Conservation (phyloP, 2,113 vertebrate species). For the Pomatostomus ruficeps region DNA sequence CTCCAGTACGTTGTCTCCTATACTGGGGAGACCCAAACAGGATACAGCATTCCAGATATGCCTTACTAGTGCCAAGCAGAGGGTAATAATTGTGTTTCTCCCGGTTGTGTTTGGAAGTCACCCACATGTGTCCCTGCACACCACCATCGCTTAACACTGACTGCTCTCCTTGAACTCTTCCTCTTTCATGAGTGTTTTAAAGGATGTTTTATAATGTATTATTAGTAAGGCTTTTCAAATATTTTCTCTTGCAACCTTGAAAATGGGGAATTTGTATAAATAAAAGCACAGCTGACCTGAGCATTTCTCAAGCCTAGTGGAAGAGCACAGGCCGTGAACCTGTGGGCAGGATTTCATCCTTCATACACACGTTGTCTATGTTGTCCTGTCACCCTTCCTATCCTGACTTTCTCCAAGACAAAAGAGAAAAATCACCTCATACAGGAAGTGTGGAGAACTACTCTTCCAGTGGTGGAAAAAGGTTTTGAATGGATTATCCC, state of each 20-base stretch:
- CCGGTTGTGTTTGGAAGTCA: not conserved
- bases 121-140: accelerated
- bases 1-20: accelerated
- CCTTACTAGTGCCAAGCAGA: not conserved
- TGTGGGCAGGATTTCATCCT: not conserved
- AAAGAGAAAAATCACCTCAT: not conserved
- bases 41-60: not conserved
- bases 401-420: not conserved
- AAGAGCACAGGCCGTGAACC: accelerated
- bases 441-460: not conserved
- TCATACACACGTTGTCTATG: accelerated
- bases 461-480: not conserved
- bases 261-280: not conserved
- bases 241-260: not conserved
- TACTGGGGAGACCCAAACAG: not conserved
- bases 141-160: accelerated
- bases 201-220: not conserved
- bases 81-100: not conserved
- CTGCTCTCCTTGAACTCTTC: not conserved
- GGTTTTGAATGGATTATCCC: not conserved
- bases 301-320: not conserved
- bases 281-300: not conserved
- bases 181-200: not conserved
- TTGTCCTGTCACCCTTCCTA: not conserved
- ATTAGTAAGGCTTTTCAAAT: not conserved